Evolutionary conservation across 2,797 vertebrate genomes (phyloP), one percentile per base, ranked within the genome.

Genomic region (Octomys mimax): DNA sequence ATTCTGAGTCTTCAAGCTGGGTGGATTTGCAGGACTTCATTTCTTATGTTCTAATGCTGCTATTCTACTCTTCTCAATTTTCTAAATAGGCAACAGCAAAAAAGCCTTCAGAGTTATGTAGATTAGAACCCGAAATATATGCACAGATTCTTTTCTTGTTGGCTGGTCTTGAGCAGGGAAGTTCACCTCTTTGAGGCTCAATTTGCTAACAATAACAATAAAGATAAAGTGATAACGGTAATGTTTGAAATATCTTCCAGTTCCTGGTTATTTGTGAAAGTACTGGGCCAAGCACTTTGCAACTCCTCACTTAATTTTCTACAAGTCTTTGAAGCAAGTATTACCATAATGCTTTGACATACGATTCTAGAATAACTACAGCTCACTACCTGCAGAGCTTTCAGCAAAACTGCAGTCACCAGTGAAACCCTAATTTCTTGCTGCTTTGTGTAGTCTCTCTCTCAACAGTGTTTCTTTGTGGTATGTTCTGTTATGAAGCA

Each of bases 1-100:
- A 92, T 83, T 96, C 61, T 73, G 88, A 68, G 95, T 96, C 75
- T 70, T 59, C 71, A 87, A 80, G 52, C 10, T 59, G 92, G 95
- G 89, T 83, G 89, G 79, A 86, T 95, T 89, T 61, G 22, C 8
- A 85, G 49, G 57, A 73, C 16, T 75, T 82, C 54, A 64, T 89
- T 95, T 82, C 94, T 86, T 86, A 33, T n/a, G 70, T 96, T 96
- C 70, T 89, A 36, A 66, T 68, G n/a, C 36, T 70, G 75, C 36
- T 80, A 42, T 77, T 73, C 33, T 8, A 57, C 18, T n/a, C 49
- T 24, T 12, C 24, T 28, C 19, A 59, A 21, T 70, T 70, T 70
- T 70, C 66, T 70, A 36, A 70, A 70, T 18, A 70, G 6, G 66
- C 16, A 21, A 70, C 66, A n/a, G 18, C 7, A 18, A 70, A 36